Evolutionary conservation across 1,140 invertebrate genomes (phyloP).

Genomic region (Saccostrea glomerata): DNA sequence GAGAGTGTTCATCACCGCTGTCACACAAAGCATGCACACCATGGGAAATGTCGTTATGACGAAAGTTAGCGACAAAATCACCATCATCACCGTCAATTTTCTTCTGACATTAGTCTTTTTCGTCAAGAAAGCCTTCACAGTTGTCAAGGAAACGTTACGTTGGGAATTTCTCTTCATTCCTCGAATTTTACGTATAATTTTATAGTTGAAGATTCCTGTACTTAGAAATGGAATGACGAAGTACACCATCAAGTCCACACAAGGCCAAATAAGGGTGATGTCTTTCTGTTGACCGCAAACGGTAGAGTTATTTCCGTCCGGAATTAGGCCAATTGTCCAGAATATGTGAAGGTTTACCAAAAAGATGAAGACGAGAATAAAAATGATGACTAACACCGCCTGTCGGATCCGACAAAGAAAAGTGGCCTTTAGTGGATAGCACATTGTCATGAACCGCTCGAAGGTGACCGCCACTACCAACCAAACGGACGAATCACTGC

Average conservation of each 20-base stretch:
- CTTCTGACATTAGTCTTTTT: slow-evolving; percentile 40
- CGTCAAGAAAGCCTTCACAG: neutral
- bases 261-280: slow-evolving; percentile 57
- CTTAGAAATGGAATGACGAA: slow-evolving; percentile 71
- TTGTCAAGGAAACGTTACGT: neutral
- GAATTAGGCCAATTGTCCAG: slow-evolving; percentile 68
- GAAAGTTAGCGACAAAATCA: slow-evolving; percentile 76
- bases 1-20: slow-evolving; percentile 44
- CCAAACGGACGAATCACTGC: slow-evolving; percentile 76
- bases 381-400: slow-evolving; percentile 66
- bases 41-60: slow-evolving; percentile 76
- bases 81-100: slow-evolving; percentile 73
- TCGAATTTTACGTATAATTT: slow-evolving; percentile 58
- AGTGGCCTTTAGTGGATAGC: slow-evolving; percentile 72
- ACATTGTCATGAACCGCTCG: slow-evolving; percentile 77
- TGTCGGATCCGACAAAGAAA: slow-evolving; percentile 70
- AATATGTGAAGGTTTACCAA: slow-evolving; percentile 72
- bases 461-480: slow-evolving; percentile 77
- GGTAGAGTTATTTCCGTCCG: slow-evolving; percentile 2
- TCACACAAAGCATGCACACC: slow-evolving; percentile 70
- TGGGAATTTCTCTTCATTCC: slow-evolving; percentile 40
- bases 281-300: neutral
- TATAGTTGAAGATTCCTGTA: slow-evolving; percentile 67
- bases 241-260: slow-evolving; percentile 73
- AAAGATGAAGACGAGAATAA: slow-evolving; percentile 61